Evolutionary conservation across 2,888 invertebrate species (phyloP).

Genomic region (Gastrophysa polygoni): DNA sequence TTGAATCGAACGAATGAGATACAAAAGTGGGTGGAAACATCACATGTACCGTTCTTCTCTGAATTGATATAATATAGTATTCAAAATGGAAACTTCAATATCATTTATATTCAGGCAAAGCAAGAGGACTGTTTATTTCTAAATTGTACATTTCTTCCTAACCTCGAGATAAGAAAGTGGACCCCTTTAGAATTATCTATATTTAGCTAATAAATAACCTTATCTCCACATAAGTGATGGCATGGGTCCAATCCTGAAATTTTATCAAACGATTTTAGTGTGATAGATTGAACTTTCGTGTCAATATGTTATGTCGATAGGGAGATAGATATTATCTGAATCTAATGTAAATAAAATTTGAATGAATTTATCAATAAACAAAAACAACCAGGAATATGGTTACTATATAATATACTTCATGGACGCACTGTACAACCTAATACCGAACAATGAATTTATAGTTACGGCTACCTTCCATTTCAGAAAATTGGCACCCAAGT

Average conservation of each 20-base stretch:
- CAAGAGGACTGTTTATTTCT: not conserved
- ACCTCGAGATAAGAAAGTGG: constrained; percentile 33
- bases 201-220: constrained; percentile 31
- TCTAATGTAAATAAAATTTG: too few relatives aligned
- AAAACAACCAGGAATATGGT: too few relatives aligned
- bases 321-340: not conserved
- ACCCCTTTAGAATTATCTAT: constrained; percentile 34
- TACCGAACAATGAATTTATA: too few relatives aligned
- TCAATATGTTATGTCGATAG: not conserved
- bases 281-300: not conserved
- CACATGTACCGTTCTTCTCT: too few relatives aligned
- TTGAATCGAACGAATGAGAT: too few relatives aligned
- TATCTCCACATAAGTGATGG: constrained; percentile 31
- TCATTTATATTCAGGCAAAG: too few relatives aligned
- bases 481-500: not conserved
- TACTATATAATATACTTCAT: too few relatives aligned
- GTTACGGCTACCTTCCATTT: not conserved
- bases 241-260: constrained; percentile 30
- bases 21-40: too few relatives aligned
- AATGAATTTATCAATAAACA: too few relatives aligned
- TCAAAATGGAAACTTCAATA: too few relatives aligned
- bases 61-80: too few relatives aligned
- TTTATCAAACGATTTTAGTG: constrained; percentile 20
- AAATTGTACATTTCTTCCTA: not conserved
- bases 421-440: too few relatives aligned